These are phyloP conservation scores for Muscicapa striata DNA, from an alignment of 2,797 vertebrate genomes.

Conservation along the genomic window DNA sequence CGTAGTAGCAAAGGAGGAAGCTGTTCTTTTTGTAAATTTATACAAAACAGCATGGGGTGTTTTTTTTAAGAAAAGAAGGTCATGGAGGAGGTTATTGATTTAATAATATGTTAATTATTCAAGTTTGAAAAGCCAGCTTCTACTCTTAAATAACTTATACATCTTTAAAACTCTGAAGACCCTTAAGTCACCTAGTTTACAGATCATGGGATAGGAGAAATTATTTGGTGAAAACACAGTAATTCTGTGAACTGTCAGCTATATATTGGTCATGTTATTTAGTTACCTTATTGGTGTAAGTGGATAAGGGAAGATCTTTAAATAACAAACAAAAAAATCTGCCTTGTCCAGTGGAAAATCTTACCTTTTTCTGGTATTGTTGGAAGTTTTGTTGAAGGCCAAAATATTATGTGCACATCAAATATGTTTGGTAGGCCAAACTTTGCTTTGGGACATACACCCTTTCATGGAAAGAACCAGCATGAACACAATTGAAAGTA, in stretches of 20 bases:
- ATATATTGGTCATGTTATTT: not conserved
- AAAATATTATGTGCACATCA: not conserved
- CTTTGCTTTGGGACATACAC: not conserved
- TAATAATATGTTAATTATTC: conserved; percentile 39
- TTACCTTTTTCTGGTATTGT: not conserved
- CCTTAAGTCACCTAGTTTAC: not conserved
- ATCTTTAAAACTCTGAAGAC: not conserved
- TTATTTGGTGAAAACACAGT: not conserved
- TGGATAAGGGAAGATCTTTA: not conserved
- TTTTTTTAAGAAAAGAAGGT: not conserved
- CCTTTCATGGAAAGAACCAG: not conserved
- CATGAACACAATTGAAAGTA: not conserved
- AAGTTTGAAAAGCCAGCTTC: not conserved
- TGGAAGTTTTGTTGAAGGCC: not conserved
- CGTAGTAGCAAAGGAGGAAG: not conserved
- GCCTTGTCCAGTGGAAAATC: not conserved
- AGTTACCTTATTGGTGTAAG: not conserved
- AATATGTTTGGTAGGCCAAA: not conserved
- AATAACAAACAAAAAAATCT: not conserved
- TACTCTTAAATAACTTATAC: not conserved
- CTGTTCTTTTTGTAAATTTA: not conserved
- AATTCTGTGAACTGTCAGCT: not conserved
- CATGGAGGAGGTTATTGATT: not conserved
- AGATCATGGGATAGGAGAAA: not conserved
- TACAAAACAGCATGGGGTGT: not conserved